Evolutionary conservation across 2,888 invertebrate species (phyloP), one percentile per base, ranked within the genome.

Genomic region (Dolichomitus sp.): DNA sequence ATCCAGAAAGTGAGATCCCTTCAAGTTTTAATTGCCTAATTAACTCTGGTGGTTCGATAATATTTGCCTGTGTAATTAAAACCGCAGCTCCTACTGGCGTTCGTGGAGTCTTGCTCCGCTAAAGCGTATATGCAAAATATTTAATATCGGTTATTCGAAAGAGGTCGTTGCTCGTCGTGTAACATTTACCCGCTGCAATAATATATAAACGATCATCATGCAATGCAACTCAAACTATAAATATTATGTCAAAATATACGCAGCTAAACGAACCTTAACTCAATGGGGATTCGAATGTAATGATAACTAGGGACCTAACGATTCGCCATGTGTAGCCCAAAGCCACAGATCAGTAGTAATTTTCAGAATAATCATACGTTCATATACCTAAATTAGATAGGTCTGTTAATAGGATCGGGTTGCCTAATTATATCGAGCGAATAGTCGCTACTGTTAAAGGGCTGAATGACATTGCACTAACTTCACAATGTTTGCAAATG

Each of bases 1-100:
- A 72, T 75, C 70, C 50, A 66, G 81, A 88, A 88, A 89, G 89
- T 88, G 86, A 75, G 87, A 89, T 89, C 86, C 86, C 85, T 88
- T 87, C 87, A 90, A 90, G 90, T 91, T 90, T 91, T 90, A 90
- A 90, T 91, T 90, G 89, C 90, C 90, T 90, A 89, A 91, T 90
- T 90, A 91, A 90, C 89, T 90, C 84, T 81, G 86, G 80, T 85
- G 86, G 88, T 88, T 90, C 90, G 88, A 90, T 90, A 90, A 90
- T 90, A 91, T 91, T 90, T 91, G 88, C 88, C 85, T 85, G 86
- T 88, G 88, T 88, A 90, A 90, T 90, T 91, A 90, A 90, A 90
- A 65, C 88, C 87, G 82, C 86, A 81, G 74, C 65, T 45, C n/a
- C 42, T 42, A 42, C 14, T 7, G 33, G 4, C 2, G 12, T 3